Base-by-base conservation (phyloP, 2,797 vertebrate genomes). In the Falco biarmicus region DNA sequence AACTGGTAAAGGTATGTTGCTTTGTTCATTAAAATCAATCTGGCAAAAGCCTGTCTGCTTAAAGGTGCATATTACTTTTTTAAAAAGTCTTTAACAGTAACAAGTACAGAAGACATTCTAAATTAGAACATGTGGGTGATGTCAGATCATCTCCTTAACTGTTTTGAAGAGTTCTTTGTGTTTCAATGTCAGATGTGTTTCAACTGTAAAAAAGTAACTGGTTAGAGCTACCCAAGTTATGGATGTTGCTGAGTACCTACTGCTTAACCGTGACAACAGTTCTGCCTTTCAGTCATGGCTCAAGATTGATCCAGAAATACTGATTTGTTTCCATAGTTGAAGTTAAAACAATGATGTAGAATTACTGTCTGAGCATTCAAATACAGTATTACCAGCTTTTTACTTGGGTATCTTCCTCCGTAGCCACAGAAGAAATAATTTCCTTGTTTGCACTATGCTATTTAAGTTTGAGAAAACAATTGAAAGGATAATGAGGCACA, bases 381-480 rank as follows among this genome's bases (percentile, higher is more conserved):
- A 81, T 53, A 64, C 31, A 70, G 32, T 15, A 60, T 47, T 73
- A 48, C 37, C 31, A 87, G 29, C 6, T 50, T 76, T 91, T 86
- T 57, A 50, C n/a, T 51, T 75, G 3, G 8, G 14, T 84, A 48
- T 60, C 56, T 91, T 89, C 29, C 41, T 71, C 34, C 31, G 41
- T 17, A 60, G 37, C 41, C 3, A 1, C 13, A 66, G 39, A 75
- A 73, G 7, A 56, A 92, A 66, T 45, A 22, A 54, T 87, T 70
- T 43, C 17, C 11, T 59, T 60, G 85, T 79, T 50, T 80, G 15
- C 13, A 45, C n/a, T 64, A 28, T 15, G 11, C 12, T 61, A 54
- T 75, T 95, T 81, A 56, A 51, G 85, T 83, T 56, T 83, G 32
- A 88, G 71, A 82, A 51, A 95, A 82, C n/a, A 87, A 64, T 45